A percentile compares a stretch with the other conserved stretches of the same genome.
Conservation (phyloP, 2,797 vertebrate species). For the Amblyraja radiata region DNA sequence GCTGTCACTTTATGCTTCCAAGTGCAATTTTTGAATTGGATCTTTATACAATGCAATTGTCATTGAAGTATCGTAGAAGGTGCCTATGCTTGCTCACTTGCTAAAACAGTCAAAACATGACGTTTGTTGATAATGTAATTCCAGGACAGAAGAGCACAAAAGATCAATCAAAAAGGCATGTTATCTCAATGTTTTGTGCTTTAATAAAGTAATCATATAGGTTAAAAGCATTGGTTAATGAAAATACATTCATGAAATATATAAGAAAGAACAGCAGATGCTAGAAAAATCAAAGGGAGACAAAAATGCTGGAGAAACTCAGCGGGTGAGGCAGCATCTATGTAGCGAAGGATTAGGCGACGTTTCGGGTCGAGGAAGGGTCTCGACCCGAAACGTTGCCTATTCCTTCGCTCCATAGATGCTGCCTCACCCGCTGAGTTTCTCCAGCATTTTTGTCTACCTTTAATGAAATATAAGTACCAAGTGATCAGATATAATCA, state of each 20-base stretch:
- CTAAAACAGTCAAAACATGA: background rate
- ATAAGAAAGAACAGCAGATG: too few species aligned
- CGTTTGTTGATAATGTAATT: background rate
- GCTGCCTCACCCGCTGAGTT: too few species aligned
- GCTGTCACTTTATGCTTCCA: slow-evolving; percentile 53
- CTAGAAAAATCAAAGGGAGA: too few species aligned
- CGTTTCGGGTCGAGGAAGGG: too few species aligned
- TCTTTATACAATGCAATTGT: background rate
- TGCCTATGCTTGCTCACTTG: background rate
- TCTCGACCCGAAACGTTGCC: too few species aligned
- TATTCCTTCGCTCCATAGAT: too few species aligned
- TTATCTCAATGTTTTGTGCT: background rate
- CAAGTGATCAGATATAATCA: too few species aligned
- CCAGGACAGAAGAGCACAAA: background rate
- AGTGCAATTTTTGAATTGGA: background rate
- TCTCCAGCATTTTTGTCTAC: too few species aligned
- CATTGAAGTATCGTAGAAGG: background rate
- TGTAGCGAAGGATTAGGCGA: too few species aligned
- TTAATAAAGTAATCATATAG: too few species aligned
- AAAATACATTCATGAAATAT: background rate
- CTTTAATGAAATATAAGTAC: background rate
- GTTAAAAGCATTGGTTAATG: background rate
- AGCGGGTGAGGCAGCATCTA: too few species aligned
- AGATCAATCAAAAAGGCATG: background rate
- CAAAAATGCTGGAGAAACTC: too few species aligned